Evolutionary conservation across 2,888 invertebrate species (phyloP), one percentile per base, ranked within the genome.

Genomic region (Entomobrya multifasciata): DNA sequence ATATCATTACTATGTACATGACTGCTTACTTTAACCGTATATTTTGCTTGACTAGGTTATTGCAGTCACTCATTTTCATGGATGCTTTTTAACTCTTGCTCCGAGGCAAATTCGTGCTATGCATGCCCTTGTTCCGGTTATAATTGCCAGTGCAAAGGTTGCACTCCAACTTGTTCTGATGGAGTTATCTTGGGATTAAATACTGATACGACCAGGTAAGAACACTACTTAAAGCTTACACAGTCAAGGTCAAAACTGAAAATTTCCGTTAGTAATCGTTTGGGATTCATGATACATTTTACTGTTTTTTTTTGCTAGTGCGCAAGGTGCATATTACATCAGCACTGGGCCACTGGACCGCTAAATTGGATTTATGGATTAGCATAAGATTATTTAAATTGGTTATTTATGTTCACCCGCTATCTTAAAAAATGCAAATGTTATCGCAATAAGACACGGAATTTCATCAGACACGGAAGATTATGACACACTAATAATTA

Each of bases 41-140:
- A n/a, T n/a, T n/a, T n/a, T n/a, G n/a, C n/a, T 55, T 30, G 11
- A 70, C 27, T 10, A 85, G 88, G 88, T 1, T 79, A 74, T 17
- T 89, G 89, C 80, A 87, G 87, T 70, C 89, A 89, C 65, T 89
- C 89, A 5, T 89, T 60, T 36, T 86, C 89, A 0, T 89, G 83
- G 83, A 80, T 60, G 70, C 30, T 89, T 4, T 89, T 49, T 41
- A 72, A 78, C 47, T 20, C 76, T 6, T 82, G 82, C 49, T 72
- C 86, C 6, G 62, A 55, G 20, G 15, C 44, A 11, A 82, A 79
- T 27, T 41, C 25, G 0, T 79, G 83, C 15, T 55, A 44, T 11
- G 89, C 87, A 8, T 89, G 89, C 41, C 89, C 87, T 13, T 89
- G 89, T 67, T 10, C 76, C 30, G 89, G 87, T 17, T 36, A 76